Evolutionary conservation across 2,797 vertebrate species (phyloP), one percentile per base, ranked within the genome.

Genomic region (Orientallactaga sibirica): DNA sequence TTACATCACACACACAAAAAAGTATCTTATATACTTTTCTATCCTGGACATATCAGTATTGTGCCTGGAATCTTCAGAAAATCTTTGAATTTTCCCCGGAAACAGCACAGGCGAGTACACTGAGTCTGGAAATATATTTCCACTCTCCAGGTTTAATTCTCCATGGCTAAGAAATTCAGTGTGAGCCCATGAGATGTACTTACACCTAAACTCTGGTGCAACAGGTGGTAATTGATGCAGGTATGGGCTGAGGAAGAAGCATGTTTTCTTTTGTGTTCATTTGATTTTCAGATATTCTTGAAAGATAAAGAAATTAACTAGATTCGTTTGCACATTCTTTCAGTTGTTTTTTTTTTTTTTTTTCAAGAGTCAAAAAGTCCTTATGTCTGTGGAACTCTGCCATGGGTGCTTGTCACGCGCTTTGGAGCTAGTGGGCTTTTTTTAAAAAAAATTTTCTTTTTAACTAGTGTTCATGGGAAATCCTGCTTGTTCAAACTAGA

Each of bases 251-350:
- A 94, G 88, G 79, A 93, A 94, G 62, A 71, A 78, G 62, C 93
- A 92, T 67, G 78, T 55, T 83, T 94, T 93, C 70, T 85, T 86
- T 94, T 91, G 62, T 79, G 85, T 94, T 80, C n/a, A 68, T 92
- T 94, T 92, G 37, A 25, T 85, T 86, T 92, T 88, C 88, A 93
- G 93, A 94, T 93, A 86, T 14, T 43, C 66, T 83, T 86, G 52
- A 29, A 92, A 94, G 82, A 92, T 96, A 97, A 84, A 93, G 43
- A 75, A 94, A 74, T 88, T 70, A 90, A n/a, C 71, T 68, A 70
- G 2, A 91, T 94, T 89, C 43, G 89, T 94, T 84, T 88, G 52
- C 77, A 86, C 95, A 90, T 91, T 94, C 94, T 76, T 88, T 91
- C 68, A 37, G 48, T 33, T 94, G 73, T 12, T 58, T 95, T 92